These are phyloP conservation scores for Hippocampus kuda DNA, from an alignment of 2,797 vertebrate species.

Conservation along the genomic window DNA sequence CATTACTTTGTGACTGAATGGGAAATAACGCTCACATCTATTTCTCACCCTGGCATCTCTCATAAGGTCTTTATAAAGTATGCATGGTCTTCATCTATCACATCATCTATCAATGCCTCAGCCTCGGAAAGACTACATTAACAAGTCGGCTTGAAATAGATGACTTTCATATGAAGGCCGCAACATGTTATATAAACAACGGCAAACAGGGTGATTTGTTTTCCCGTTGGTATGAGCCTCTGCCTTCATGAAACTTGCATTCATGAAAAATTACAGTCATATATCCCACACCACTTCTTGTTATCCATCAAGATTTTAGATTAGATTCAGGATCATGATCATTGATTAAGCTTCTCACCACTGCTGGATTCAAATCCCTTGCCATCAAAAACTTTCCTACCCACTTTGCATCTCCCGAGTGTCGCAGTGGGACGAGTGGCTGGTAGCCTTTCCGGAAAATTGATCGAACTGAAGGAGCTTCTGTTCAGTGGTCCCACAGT, in stretches of 20 bases:
- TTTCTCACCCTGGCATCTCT: not conserved
- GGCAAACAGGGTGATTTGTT: conserved; percentile 36
- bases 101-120: conserved; percentile 35
- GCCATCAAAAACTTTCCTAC: conserved; percentile 3
- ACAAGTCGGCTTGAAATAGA: conserved; percentile 53
- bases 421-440: conserved; percentile 28
- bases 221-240: conserved; percentile 34
- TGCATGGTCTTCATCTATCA: conserved; percentile 31
- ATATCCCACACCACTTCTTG: conserved; percentile 11
- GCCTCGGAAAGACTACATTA: conserved; percentile 45
- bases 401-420: conserved; percentile 15
- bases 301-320: conserved; percentile 3
- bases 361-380: conserved; percentile 6
- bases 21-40: conserved; percentile 1
- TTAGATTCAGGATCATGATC: conserved; percentile 11
- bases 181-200: conserved; percentile 22
- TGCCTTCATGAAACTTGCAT: conserved; percentile 30
- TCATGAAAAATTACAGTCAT: conserved; percentile 47
- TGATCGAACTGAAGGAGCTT: conserved; percentile 36
- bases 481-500: conserved; percentile 26
- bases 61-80: conserved; percentile 17
- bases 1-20: not conserved
- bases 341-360: conserved; percentile 15
- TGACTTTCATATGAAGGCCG: conserved; percentile 51
- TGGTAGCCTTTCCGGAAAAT: conserved; percentile 30